Base-by-base conservation (phyloP, 1,140 invertebrate genomes). In the Drosophila micromelanica region DNA sequence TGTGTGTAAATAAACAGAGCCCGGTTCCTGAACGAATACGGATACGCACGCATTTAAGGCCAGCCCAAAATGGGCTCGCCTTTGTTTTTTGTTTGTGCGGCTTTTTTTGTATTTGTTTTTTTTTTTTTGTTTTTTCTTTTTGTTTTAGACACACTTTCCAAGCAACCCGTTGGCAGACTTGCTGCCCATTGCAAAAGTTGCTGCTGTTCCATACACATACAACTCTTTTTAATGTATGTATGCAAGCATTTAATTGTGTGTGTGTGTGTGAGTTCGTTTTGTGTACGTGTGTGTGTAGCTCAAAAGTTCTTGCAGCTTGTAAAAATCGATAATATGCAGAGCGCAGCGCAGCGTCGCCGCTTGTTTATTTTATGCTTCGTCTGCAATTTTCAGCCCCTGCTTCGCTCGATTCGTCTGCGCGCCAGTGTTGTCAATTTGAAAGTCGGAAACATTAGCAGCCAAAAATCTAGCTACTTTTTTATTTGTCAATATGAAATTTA, bases 291-390 rank as follows among this genome's bases (percentile, higher is more conserved):
- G 57, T 69, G 48, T 63, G 68, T 57, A 27, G 45, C 51, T 65
- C 35, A 60, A 61, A 70, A 75, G 61, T 78, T 81, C 76, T 81
- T 65, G 72, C 82, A 76, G 80, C 64, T 55, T 68, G 73, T 71
- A 89, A 89, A 87, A 89, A 87, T 87, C 84, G 69, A 87, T 87
- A 87, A 69, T 75, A 55, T 75, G 68, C 73, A 75, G 30, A 71
- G 65, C 71, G 48, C 52, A 65, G 61, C 57, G 52, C 40, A 42
- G 80, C 80, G 73, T 73, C 73, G 78, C 60, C 57, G 67, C 74
- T 87, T 87, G 82, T 86, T 86, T 86, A 86, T 87, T 86, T 87
- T 87, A 86, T 87, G 82, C 82, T 87, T 87, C 82, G 82, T 86
- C 82, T 86, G 82, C 82, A 87, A 78, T 86, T 86, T 79, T 56